These are phyloP conservation scores for Drosophila ercepeae DNA, from an alignment of 1,140 invertebrate genomes.

Conservation along the genomic window DNA sequence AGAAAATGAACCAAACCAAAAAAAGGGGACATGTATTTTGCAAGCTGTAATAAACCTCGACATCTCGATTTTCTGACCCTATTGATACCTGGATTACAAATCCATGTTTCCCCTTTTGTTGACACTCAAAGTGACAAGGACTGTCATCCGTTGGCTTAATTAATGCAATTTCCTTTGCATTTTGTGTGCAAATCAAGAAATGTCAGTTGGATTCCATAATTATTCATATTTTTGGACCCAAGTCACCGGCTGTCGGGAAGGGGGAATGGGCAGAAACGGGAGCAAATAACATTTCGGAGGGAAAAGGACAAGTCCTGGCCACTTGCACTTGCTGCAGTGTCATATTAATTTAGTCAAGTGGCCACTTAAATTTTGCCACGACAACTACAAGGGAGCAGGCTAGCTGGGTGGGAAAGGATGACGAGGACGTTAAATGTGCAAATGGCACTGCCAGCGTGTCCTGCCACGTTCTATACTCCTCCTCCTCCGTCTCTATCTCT, in stretches of 20 bases:
- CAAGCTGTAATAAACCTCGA: too few species aligned
- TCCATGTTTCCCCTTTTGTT: background rate
- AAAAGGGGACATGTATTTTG: too few species aligned
- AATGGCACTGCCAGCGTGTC: slow-evolving; percentile 53
- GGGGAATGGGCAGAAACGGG: background rate
- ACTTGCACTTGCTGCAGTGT: slow-evolving; percentile 68
- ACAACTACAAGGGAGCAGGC: slow-evolving; percentile 33
- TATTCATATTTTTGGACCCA: slow-evolving; percentile 72
- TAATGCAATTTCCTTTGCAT: background rate
- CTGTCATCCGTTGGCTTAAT: background rate
- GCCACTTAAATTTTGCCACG: slow-evolving; percentile 77
- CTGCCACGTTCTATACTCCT: background rate
- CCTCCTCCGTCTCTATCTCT: background rate
- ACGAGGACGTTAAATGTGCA: slow-evolving; percentile 56
- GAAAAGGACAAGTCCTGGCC: slow-evolving; percentile 53
- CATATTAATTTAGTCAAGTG: slow-evolving; percentile 82
- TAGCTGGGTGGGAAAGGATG: slow-evolving; percentile 6
- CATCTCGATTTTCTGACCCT: background rate
- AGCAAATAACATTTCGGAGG: slow-evolving; percentile 6
- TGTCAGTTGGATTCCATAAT: slow-evolving; percentile 57
- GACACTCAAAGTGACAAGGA: background rate
- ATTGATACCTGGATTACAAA: background rate
- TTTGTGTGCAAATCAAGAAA: slow-evolving; percentile 58
- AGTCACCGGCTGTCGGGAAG: slow-evolving; percentile 5
- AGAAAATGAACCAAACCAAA: too few species aligned